These are phyloP conservation scores for Luscinia megarhynchos DNA, from an alignment of 2,797 vertebrate species.

Conservation along the genomic window DNA sequence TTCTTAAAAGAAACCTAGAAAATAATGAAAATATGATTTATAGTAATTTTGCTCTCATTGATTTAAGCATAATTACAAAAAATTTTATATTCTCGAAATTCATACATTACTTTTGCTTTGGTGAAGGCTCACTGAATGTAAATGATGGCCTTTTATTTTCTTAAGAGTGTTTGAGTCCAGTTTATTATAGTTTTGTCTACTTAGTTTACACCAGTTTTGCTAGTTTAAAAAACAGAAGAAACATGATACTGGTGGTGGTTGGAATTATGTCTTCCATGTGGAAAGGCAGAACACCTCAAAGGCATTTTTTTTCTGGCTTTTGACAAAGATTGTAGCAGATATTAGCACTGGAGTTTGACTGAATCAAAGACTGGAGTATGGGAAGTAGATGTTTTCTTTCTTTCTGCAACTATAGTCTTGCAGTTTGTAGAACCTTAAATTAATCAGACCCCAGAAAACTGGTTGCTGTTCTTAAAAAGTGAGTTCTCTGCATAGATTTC, in stretches of 20 bases:
- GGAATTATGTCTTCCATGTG: neutral
- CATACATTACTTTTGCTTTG: neutral
- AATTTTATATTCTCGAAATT: neutral
- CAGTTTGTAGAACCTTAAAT: neutral
- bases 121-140: neutral
- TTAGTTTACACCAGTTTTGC: neutral
- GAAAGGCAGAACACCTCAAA: neutral
- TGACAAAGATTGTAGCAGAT: neutral
- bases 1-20: neutral
- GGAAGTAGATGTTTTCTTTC: neutral
- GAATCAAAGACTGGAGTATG: neutral
- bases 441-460: neutral
- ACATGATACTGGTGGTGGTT: rapidly evolving
- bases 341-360: neutral
- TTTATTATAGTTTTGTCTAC: neutral
- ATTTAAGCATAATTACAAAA: neutral
- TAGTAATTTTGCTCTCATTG: neutral
- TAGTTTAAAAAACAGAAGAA: neutral
- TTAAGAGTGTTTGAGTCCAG: neutral
- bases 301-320: neutral
- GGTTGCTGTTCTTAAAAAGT: neutral
- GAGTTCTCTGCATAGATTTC: neutral
- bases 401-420: neutral
- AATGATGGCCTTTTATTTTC: neutral
- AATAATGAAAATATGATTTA: rapidly evolving